Base-by-base conservation (phyloP, 2,888 invertebrate species). In the Conops quadrifasciatus region DNA sequence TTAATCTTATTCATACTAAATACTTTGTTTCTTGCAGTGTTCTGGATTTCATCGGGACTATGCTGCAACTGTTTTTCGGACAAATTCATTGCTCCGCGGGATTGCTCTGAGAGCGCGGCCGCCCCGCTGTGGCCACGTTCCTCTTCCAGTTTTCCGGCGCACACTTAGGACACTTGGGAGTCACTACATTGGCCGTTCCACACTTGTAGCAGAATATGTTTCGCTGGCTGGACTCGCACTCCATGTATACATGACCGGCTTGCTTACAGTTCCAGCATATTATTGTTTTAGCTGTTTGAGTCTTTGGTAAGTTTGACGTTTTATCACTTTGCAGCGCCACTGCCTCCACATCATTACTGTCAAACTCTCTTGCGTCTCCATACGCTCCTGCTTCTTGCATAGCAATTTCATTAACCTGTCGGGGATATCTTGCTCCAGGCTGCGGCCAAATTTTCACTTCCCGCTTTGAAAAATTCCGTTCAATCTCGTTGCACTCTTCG, bases 401-500 rank as follows among this genome's bases (percentile, higher is more conserved):
- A 16, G 4, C 16, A 21, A 56, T 13, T 21, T 58, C 58, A 13
- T 58, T 28, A 2, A 58, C 24, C 15, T 11, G 58, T 9, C 58
- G 53, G 2, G 21, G 2, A 19, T 9, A 9, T 1, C 53, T 15
- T 21, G 19, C n/a, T 11, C 11, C n/a, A 0, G 26, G 49, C n/a
- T 24, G 51, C 9, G 3, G 2, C 0, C 16, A 11, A n/a, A 1
- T 28, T 21, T 28, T 21, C 1, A 16, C 1, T 2, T 65, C 65
- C 0, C 51, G 15, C 0, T 51, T 49, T 0, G 51, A 5, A 28
- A 51, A 24, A 3, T 19, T 30, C 1, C 3, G 21, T 36, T 67
- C 66, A 2, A 53, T 21, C 13, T 68, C 67, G 24, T 49, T 21
- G 21, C 64, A 67, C 4, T 67, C 58, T n/a, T 15, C 19, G 1